Conservation (phyloP, 2,113 vertebrate species). For the Lepidiolamprologus cunningtoni region DNA sequence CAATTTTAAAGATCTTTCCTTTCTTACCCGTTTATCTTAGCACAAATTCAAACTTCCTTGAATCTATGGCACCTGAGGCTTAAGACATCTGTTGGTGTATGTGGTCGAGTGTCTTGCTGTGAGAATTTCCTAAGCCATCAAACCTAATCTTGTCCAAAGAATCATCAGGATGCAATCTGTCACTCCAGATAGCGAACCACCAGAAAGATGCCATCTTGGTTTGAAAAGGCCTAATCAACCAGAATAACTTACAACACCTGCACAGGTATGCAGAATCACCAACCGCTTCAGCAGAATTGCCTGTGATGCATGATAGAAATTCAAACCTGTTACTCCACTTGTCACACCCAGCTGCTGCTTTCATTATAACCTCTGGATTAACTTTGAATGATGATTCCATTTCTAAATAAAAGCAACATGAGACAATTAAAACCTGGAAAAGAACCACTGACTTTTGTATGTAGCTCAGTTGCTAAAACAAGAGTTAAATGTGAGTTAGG, state of each 20-base stretch:
- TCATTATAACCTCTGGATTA: background rate
- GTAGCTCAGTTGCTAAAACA: background rate
- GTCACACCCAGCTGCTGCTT: background rate
- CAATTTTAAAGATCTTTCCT: background rate
- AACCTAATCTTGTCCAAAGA: background rate
- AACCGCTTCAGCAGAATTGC: background rate
- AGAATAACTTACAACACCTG: background rate
- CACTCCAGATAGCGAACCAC: background rate
- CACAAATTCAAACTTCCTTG: background rate
- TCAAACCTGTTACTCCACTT: background rate
- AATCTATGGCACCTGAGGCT: fast-evolving
- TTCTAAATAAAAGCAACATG: background rate
- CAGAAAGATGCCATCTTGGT: background rate
- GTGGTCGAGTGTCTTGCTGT: background rate
- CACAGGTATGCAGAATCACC: background rate
- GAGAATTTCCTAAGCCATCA: background rate
- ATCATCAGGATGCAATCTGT: background rate
- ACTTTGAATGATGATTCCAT: background rate
- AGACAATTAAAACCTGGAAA: background rate
- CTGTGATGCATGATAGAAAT: background rate
- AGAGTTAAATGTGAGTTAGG: background rate
- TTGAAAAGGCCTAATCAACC: background rate
- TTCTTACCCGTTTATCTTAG: background rate
- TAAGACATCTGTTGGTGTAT: background rate
- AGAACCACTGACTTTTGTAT: background rate